phyloP scores from a whole-genome alignment of 2,113 vertebrate species.

The Mormoops blainvillei region DNA sequence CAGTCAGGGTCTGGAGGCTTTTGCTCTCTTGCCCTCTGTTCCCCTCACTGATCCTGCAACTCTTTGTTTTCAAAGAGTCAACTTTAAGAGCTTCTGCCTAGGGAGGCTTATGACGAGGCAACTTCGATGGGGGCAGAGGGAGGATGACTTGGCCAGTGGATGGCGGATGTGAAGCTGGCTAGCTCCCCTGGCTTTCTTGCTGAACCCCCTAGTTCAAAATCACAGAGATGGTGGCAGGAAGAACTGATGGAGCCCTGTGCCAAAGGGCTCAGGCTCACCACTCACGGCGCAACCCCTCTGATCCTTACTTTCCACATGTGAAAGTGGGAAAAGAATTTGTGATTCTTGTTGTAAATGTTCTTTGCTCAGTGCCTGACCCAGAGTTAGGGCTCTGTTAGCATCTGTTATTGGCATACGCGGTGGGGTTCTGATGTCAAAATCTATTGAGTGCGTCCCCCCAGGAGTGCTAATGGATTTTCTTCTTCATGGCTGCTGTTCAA shows the following conservation, averaged over 20 bases:
- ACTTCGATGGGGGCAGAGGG: background rate
- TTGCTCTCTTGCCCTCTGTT: background rate
- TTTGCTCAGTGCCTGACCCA: background rate
- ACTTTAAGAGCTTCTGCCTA: background rate
- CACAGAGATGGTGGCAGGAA: background rate
- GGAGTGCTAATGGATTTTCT: background rate
- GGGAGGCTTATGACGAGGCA: background rate
- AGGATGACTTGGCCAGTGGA: background rate
- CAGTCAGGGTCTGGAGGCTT: background rate
- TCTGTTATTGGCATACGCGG: accelerated
- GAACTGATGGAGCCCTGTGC: background rate
- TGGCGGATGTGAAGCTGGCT: background rate
- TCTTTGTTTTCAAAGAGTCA: background rate
- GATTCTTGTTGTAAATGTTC: background rate
- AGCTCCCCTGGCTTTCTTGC: background rate
- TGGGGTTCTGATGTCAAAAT: background rate
- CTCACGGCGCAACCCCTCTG: background rate
- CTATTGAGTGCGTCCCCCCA: background rate
- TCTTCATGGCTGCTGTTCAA: background rate
- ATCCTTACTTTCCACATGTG: background rate
- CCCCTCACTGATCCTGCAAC: background rate
- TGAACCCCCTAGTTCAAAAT: background rate
- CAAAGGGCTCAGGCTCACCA: background rate
- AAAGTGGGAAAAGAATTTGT: background rate
- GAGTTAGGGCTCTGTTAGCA: background rate